A percentile compares a stretch with the other conserved stretches of the same genome.
phyloP scores from a whole-genome alignment of 2,888 invertebrate genomes.

The Adela reaumurella region DNA sequence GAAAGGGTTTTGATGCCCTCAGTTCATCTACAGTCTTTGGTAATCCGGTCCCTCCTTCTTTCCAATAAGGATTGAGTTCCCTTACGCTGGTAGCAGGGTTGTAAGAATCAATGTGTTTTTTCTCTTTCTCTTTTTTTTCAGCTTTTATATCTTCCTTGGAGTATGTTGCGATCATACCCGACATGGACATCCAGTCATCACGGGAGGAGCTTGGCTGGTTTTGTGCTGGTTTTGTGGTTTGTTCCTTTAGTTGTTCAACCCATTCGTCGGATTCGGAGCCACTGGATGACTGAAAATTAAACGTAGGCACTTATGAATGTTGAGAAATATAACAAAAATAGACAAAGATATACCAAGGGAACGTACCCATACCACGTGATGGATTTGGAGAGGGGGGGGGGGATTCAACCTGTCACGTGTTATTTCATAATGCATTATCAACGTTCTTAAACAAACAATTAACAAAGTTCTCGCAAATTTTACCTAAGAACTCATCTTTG shows the following conservation, averaged over 20 bases:
- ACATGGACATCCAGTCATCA: slow-evolving; percentile 80
- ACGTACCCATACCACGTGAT: too few relatives aligned
- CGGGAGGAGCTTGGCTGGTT: slow-evolving; percentile 28
- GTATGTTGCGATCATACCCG: slow-evolving; percentile 46
- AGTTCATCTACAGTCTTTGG: slow-evolving; percentile 52
- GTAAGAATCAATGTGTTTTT: slow-evolving; percentile 56
- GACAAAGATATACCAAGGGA: too few relatives aligned
- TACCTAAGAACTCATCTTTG: too few relatives aligned
- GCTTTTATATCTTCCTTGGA: slow-evolving; percentile 43
- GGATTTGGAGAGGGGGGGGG: too few relatives aligned
- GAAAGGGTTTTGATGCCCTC: slow-evolving; percentile 29
- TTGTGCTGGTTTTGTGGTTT: slow-evolving; percentile 5
- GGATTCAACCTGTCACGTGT: too few relatives aligned
- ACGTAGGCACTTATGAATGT: too few relatives aligned
- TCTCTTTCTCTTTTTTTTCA: slow-evolving; percentile 40
- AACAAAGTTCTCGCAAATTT: too few relatives aligned
- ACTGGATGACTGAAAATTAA: slow-evolving; percentile 25
- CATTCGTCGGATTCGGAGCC: slow-evolving; percentile 51
- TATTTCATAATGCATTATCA: too few relatives aligned
- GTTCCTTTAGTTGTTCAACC: slow-evolving; percentile 51
- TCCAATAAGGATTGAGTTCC: slow-evolving; percentile 93
- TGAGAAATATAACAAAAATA: too few relatives aligned
- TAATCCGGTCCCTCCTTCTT: slow-evolving; percentile 80
- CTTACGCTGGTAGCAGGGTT: slow-evolving; percentile 62
- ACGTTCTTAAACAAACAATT: too few relatives aligned